Evolutionary conservation across 2,888 invertebrate species (phyloP), one percentile per base, ranked within the genome.

Genomic region (Pharmacophagus antenor): DNA sequence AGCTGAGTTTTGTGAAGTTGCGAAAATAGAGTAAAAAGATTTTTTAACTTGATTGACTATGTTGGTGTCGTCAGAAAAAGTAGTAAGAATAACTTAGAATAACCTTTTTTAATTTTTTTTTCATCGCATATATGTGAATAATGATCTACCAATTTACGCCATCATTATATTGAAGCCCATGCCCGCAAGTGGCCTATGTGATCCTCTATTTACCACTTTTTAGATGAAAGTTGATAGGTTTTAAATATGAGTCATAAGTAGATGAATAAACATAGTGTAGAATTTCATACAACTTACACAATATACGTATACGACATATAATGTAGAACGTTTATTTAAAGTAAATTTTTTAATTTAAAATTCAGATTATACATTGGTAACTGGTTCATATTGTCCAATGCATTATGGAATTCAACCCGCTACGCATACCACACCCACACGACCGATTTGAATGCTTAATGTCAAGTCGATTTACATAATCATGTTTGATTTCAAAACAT

Each of bases 111-210:
- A 73, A 73, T 52, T 70, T 73, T 69, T 71, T 64, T 23, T 42
- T 61, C 61, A 49, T 48, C 64, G 70, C 67, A 76, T 79, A 80
- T 79, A 80, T 79, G 74, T 79, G 76, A 73, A 73, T 69, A 74
- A 74, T 74, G 73, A 71, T 66, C 61, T 48, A 72, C 67, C 73
- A 71, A 73, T 71, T 67, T 68, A 59, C 59, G 58, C 10, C 37
- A 3, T 37, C 42, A 58, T 62, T 62, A 58, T 55, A 61, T 61
- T 56, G 48, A 51, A 52, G 51, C 62, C 53, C 55, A 42, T 58
- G 63, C 63, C 48, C 17, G 44, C 54, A 54, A 48, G 44, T 47
- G 20, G 56, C 50, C 21, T 49, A 20, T 44, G 49, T 44, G 20
- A 23, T 42, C 18, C 23, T 27, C 49, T 49, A 54, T 54, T 55